phyloP scores from a whole-genome alignment of 2,888 invertebrate genomes.

The Eulithis testata region DNA sequence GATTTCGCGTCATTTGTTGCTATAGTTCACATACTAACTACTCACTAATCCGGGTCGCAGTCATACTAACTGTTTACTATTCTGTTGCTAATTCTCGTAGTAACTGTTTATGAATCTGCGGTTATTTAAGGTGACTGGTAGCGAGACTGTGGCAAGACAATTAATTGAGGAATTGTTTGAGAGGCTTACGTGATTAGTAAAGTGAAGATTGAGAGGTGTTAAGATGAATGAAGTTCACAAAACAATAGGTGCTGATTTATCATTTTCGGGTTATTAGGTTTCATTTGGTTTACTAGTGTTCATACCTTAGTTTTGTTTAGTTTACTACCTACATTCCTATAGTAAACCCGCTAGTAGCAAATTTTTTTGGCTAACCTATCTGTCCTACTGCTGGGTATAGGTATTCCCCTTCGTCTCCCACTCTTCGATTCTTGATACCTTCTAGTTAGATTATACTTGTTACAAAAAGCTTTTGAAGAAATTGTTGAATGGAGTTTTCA shows the following conservation, averaged over 20 bases:
- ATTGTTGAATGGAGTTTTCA: too few species aligned
- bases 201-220: slow-evolving; percentile 22
- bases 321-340: too few species aligned
- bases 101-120: slow-evolving; percentile 12
- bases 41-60: slow-evolving; percentile 7
- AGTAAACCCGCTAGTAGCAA: too few species aligned
- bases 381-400: too few species aligned
- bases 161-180: slow-evolving; percentile 36
- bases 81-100: slow-evolving; percentile 8
- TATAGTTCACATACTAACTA: slow-evolving; percentile 37
- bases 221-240: slow-evolving; percentile 12
- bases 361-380: too few species aligned
- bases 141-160: slow-evolving; percentile 32
- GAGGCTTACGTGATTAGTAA: slow-evolving; percentile 36
- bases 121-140: slow-evolving; percentile 17
- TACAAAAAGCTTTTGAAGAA: too few species aligned
- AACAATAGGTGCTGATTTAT: slow-evolving; percentile 29
- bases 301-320: too few species aligned
- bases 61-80: slow-evolving; percentile 4
- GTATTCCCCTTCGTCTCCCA: too few species aligned
- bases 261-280: slow-evolving; percentile 6
- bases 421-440: too few species aligned
- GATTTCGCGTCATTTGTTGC: slow-evolving; percentile 58
- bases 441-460: too few species aligned
- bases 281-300: not conserved